Percentiles rank a stretch among this genome's conserved stretches.
Evolutionary conservation across 2,797 vertebrate species (phyloP).

Genomic region (Enteromius radiatus): DNA sequence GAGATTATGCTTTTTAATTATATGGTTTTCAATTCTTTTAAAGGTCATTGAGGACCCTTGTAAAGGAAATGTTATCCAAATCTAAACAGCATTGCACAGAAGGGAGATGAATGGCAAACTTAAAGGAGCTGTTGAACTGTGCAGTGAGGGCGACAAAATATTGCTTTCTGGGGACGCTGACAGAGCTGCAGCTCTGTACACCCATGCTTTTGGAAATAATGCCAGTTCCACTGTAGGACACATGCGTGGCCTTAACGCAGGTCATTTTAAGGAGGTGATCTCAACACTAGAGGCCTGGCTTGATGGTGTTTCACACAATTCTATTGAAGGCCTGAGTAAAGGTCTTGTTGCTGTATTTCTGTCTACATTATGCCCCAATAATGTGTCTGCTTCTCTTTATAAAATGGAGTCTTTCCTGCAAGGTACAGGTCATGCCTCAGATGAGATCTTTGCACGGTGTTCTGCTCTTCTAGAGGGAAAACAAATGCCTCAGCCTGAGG

Average conservation of each 20-base stretch:
- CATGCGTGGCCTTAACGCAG: constrained; percentile 71
- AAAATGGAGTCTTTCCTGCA: constrained; percentile 85
- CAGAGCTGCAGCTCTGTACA: constrained; percentile 82
- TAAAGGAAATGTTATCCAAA: constrained; percentile 43
- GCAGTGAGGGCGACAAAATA: constrained; percentile 79
- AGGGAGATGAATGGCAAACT: constrained; percentile 45
- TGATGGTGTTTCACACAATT: constrained; percentile 66
- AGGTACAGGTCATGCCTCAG: constrained; percentile 65
- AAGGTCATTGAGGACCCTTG: constrained; percentile 10
- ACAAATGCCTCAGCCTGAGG: constrained; percentile 43
- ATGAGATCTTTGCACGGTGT: constrained; percentile 81
- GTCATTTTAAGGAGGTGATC: constrained; percentile 65
- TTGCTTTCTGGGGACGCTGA: constrained; percentile 73
- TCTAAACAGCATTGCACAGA: constrained; percentile 34
- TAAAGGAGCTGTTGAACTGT: constrained; percentile 72
- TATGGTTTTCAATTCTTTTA: background rate
- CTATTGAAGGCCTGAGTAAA: constrained; percentile 75
- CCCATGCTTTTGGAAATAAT: constrained; percentile 85
- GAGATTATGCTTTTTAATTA: background rate
- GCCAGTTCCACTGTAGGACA: constrained; percentile 76
- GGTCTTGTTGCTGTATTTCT: constrained; percentile 85
- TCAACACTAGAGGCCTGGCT: constrained; percentile 86
- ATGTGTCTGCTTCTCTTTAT: constrained; percentile 79
- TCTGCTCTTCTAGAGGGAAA: constrained; percentile 75
- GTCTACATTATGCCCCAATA: constrained; percentile 83